Percentiles rank a stretch among this genome's conserved stretches.
Conservation (phyloP, 2,888 invertebrate genomes). For the Linnaemya vulpina region DNA sequence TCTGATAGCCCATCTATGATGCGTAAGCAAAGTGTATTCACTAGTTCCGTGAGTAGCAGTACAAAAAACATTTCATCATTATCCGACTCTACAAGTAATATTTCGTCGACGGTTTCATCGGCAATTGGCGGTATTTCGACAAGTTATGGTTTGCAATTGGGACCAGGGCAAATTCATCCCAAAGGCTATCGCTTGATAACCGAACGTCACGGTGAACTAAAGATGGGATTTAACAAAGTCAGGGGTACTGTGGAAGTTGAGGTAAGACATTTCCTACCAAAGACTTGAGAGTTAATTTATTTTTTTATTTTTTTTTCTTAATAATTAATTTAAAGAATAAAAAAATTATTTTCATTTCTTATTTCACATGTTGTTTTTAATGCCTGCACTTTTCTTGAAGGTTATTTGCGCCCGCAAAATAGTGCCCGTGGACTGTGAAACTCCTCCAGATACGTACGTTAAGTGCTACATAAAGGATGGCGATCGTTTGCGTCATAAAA, state of each 20-base stretch:
- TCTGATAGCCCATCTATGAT: constrained; percentile 73
- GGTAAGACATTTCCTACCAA: constrained; percentile 79
- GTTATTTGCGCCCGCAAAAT: constrained; percentile 89
- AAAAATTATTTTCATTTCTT: too few relatives aligned
- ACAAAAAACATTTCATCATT: constrained; percentile 70
- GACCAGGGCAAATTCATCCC: constrained; percentile 92
- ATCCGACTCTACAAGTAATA: constrained; percentile 76
- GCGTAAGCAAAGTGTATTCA: constrained; percentile 78
- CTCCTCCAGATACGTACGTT: constrained; percentile 94
- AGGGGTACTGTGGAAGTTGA: constrained; percentile 96
- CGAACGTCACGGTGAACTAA: constrained; percentile 91
- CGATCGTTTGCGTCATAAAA: constrained; percentile 94
- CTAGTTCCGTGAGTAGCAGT: constrained; percentile 60
- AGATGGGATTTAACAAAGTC: constrained; percentile 93
- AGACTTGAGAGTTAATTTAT: too few relatives aligned
- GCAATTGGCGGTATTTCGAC: constrained; percentile 77
- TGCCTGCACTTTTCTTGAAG: constrained; percentile 73
- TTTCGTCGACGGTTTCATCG: constrained; percentile 68
- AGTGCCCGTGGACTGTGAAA: constrained; percentile 87
- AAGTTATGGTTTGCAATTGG: constrained; percentile 88
- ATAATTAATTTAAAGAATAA: too few relatives aligned
- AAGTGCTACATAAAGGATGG: constrained; percentile 96
- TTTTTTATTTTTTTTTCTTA: too few relatives aligned
- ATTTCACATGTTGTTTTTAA: background rate
- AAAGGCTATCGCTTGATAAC: constrained; percentile 88